Base-by-base conservation (phyloP, 2,797 vertebrate species). In the Channa striata region DNA sequence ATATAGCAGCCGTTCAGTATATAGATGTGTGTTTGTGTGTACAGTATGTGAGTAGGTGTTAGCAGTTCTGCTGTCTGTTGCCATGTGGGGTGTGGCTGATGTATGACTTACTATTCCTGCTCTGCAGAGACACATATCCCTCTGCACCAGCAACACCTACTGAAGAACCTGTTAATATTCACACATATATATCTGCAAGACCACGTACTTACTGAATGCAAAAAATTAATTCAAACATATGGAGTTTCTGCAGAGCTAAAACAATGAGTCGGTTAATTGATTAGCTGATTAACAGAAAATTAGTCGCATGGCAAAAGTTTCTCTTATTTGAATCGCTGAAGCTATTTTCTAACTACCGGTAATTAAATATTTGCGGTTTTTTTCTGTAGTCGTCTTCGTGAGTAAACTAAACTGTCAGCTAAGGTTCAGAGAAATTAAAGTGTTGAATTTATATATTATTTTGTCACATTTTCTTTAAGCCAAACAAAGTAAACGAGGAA, bases 61-160 rank as follows among this genome's bases (percentile, higher is more conserved):
- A 80, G 68, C 50, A 47, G 50, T 25, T 14, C 53, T 39, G 61
- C 34, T 50, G 71, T 65, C 33, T 74, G 57, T 53, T 72, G 49
- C 70, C 57, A 57, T 57, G 58, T 61, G 54, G 54, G 70, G 51
- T 42, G 62, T 59, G 42, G 54, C 54, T 82, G 68, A 88, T 82
- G 78, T 60, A 80, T 69, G 57, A 49, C 50, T 68, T 77, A 71
- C 68, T 81, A 74, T 75, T 77, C 63, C 59, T 81, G 66, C 66
- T 74, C 47, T 56, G 59, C 68, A 62, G 23, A 58, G 39, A 68
- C 42, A 63, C 14, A 67, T n/a, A 42, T 34, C 11, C 21, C 40
- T 54, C 58, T 57, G 19, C 17, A 42, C 20, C 54, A 61, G 63
- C 34, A 68, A 13, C 11, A 44, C 21, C 54, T 58, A 59, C 65